Conservation (phyloP, 2,113 vertebrate species). For the Leptobrachium ailaonicum region DNA sequence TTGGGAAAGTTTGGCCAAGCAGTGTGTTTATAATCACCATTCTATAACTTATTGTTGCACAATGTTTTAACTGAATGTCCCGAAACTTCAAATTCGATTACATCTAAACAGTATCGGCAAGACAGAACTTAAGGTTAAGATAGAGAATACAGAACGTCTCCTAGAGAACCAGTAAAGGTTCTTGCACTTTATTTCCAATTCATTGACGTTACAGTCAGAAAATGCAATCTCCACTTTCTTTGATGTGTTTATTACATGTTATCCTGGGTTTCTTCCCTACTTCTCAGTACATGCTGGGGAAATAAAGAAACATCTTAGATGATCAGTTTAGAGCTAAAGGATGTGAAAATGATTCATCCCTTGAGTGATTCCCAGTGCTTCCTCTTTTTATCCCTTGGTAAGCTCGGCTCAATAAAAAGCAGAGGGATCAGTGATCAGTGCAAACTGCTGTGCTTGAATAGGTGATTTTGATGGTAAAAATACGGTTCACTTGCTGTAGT, state of each 20-base stretch:
- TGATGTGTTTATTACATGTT: constrained; percentile 20
- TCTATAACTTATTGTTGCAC: too few species aligned
- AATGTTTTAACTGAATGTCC: too few species aligned
- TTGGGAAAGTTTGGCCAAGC: too few species aligned
- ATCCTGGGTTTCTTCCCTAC: constrained; percentile 14
- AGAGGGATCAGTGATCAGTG: constrained; percentile 57
- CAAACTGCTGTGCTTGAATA: constrained; percentile 36
- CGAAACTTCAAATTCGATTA: too few species aligned
- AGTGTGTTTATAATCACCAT: too few species aligned
- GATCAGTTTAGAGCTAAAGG: constrained; percentile 27
- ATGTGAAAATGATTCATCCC: constrained; percentile 38
- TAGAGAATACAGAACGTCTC: too few species aligned
- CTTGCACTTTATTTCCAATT: too few species aligned
- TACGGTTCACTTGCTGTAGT: constrained; percentile 58
- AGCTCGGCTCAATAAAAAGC: constrained; percentile 50
- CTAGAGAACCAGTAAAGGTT: too few species aligned
- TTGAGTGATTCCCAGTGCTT: constrained; percentile 47
- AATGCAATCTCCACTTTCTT: constrained; percentile 27
- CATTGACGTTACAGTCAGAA: too few species aligned
- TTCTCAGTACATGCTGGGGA: constrained; percentile 36
- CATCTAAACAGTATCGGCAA: too few species aligned
- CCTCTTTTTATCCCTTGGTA: constrained; percentile 47
- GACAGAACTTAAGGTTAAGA: too few species aligned
- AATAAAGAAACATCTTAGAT: constrained; percentile 43
- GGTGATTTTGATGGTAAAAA: constrained; percentile 49